Percentiles rank a stretch among this genome's conserved stretches.
These are phyloP conservation scores for Phocoena sinus DNA, from an alignment of 2,113 vertebrate genomes.

Conservation along the genomic window DNA sequence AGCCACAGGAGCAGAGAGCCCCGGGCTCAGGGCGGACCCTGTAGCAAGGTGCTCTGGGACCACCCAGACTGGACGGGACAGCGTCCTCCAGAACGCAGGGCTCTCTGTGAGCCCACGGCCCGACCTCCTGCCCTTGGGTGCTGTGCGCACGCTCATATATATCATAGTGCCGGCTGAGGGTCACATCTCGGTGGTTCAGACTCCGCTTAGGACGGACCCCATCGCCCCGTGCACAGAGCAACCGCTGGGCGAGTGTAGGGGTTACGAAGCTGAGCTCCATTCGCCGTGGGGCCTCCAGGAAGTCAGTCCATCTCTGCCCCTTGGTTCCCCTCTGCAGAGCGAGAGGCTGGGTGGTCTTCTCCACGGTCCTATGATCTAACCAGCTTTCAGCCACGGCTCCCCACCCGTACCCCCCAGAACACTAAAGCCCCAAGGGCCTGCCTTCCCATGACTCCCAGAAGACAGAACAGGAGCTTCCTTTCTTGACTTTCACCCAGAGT, in stretches of 20 bases:
- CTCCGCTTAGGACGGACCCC: not conserved
- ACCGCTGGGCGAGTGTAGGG: not conserved
- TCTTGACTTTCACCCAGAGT: not conserved
- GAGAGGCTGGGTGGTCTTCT: not conserved
- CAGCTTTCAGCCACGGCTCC: not conserved
- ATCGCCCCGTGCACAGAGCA: not conserved
- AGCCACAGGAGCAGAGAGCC: not conserved
- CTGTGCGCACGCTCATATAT: accelerated
- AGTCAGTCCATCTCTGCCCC: not conserved
- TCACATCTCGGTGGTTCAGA: not conserved
- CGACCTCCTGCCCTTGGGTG: not conserved
- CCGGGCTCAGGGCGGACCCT: not conserved
- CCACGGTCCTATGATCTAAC: not conserved
- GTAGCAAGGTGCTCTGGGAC: not conserved
- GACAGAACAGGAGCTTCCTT: not conserved
- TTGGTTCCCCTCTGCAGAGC: not conserved
- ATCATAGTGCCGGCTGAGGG: not conserved
- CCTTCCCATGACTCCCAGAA: not conserved
- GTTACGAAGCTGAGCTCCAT: not conserved
- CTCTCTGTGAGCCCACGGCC: not conserved
- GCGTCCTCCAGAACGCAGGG: not conserved
- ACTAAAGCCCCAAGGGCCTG: accelerated
- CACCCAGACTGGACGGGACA: not conserved
- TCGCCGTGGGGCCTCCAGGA: not conserved
- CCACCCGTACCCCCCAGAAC: not conserved